Evolutionary conservation across 2,797 vertebrate genomes (phyloP).

Genomic region (Pitangus sulphuratus): DNA sequence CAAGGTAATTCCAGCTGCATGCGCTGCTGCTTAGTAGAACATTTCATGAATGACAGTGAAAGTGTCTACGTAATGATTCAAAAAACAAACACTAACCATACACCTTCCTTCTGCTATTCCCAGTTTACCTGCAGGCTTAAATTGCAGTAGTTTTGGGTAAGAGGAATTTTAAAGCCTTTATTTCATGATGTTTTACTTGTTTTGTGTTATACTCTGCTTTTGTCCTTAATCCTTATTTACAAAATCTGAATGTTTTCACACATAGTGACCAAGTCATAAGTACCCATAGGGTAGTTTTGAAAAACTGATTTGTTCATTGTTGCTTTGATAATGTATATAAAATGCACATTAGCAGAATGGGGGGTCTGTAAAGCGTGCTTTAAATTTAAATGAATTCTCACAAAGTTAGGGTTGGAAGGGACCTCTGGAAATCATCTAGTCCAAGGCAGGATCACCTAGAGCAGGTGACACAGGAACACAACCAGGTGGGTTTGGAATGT

Average conservation of each 20-base stretch:
- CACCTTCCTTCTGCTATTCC: neutral
- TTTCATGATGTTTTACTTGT: neutral
- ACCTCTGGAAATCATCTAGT: neutral
- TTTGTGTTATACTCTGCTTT: neutral
- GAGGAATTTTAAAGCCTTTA: neutral
- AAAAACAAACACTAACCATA: neutral
- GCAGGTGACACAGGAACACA: neutral
- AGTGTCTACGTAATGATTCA: neutral
- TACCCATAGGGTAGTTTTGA: neutral
- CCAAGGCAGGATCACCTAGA: neutral
- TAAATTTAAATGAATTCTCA: neutral
- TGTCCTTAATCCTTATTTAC: neutral
- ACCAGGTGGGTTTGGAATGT: neutral
- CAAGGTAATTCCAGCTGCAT: neutral
- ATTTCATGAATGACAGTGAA: neutral
- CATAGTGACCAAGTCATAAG: neutral
- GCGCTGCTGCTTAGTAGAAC: neutral
- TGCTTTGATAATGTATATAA: neutral
- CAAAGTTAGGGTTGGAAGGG: neutral
- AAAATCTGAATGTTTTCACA: neutral
- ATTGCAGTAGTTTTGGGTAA: neutral
- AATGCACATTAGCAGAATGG: neutral
- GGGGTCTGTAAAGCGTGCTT: neutral
- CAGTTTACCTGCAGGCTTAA: neutral
- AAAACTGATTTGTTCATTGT: neutral